Percentiles rank a stretch among this genome's conserved stretches.
phyloP scores from a whole-genome alignment of 2,113 vertebrate genomes.

The Paratilapia polleni region DNA sequence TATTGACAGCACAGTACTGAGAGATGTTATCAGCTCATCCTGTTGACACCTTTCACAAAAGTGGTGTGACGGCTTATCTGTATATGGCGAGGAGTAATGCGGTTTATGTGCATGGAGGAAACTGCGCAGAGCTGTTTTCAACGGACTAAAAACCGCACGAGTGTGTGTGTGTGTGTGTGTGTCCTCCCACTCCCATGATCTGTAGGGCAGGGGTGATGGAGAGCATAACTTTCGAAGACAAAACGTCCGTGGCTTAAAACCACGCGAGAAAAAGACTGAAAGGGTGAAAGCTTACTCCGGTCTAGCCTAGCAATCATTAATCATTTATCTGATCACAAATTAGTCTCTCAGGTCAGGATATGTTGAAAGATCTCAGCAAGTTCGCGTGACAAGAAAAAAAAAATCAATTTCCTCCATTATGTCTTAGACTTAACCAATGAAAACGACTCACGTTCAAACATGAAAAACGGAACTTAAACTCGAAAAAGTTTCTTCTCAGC shows the following conservation, averaged over 20 bases:
- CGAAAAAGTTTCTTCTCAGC: not conserved
- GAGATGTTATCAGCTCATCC: slow-evolving; percentile 56
- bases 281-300: not conserved
- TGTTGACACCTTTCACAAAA: slow-evolving; percentile 50
- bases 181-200: not conserved
- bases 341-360: not conserved
- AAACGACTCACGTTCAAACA: not conserved
- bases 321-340: not conserved
- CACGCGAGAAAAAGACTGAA: slow-evolving; percentile 28
- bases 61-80: not conserved
- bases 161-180: not conserved
- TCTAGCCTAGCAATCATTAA: not conserved
- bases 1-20: not conserved
- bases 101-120: slow-evolving; percentile 38
- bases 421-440: not conserved
- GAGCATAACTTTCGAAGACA: slow-evolving; percentile 35
- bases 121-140: slow-evolving; percentile 10
- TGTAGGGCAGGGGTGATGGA: slow-evolving; percentile 37
- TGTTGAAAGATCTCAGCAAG: not conserved
- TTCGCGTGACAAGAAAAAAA: slow-evolving; percentile 5
- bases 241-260: slow-evolving; percentile 33
- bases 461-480: slow-evolving; percentile 38
- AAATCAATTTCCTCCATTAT: not conserved
- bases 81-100: not conserved
- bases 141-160: slow-evolving; percentile 11